Evolutionary conservation across 2,797 vertebrate species (phyloP), one percentile per base, ranked within the genome.

Genomic region (Rallus crepitans): DNA sequence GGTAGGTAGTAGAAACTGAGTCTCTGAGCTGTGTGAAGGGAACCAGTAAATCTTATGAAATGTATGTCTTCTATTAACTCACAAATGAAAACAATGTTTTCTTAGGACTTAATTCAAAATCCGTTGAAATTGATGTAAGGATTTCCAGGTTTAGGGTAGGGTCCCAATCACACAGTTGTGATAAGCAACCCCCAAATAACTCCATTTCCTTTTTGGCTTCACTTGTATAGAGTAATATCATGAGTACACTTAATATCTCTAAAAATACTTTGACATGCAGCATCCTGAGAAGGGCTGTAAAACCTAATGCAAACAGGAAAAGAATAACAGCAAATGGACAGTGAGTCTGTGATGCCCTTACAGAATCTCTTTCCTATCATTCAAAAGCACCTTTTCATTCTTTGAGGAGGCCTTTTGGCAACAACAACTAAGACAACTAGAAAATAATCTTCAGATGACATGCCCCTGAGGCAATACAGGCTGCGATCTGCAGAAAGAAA

Each of bases 401-500:
- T 88, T 73, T 87, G 69, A 68, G 73, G 69, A 68, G 73, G 82
- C n/a, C 45, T 60, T 92, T 92, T 95, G 79, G 64, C 45, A 82
- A 87, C 59, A 94, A 83, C 48, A 89, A 50, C 48, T 89, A 94
- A 93, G 53, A 59, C 69, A 76, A 82, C 33, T 75, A 42, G 64
- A 87, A 84, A 90, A 93, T 93, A 76, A 80, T 93, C 66, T 90
- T 87, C 73, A 61, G 94, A 93, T 95, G 68, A 83, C n/a, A 7
- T 15, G 27, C 73, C 82, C 77, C 75, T 15, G 73, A 66, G 77
- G 83, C 89, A 91, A 84, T 39, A 69, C 16, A 53, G 63, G 52
- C 35, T 42, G 39, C 5, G 0, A 8, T 69, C 82, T 81, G 52
- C 65, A 92, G 88, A 70, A 82, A 79, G 70, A 71, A 73, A 90